Base-by-base conservation (phyloP, 2,113 vertebrate species). In the Rhabdomys dilectus region DNA sequence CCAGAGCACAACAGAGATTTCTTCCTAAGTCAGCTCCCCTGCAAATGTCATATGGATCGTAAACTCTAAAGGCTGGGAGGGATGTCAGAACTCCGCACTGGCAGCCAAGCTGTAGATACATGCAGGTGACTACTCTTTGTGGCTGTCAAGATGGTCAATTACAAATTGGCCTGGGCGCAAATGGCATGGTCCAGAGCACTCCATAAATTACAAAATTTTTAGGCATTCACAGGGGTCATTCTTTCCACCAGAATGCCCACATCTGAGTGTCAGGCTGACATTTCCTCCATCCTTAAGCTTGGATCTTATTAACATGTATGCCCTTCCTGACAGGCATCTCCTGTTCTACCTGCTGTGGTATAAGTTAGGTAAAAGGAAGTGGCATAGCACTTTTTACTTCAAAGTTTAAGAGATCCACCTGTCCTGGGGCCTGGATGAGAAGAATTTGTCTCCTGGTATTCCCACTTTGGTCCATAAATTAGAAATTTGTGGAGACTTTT, bases 311-410 rank as follows among this genome's bases (percentile, higher is more conserved):
- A 58, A 80, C 45, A 53, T 31, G 29, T 0, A 1, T 48, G 48
- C 87, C 75, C 62, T 88, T 89, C 29, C 1, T 68, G 48, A 70
- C 24, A 12, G 53, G 11, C 22, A 22, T 39, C 87, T 76, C 22
- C 51, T 64, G 72, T 70, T 81, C 34, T 87, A 29, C 29, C 56
- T 48, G 42, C 66, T 29, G 11, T 58, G 22, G 39, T 16, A 84
- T 84, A 73, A 95, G 9, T 48, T 60, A 77, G 22, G 8, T 56
- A 29, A 86, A 75, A 92, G 77, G 80, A 94, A 92, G n/a, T n/a
- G 22, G 48, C 16, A 26, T 51, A 51, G 12, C 66, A 88, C 21
- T 70, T 88, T 64, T 26, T n/a, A n/a, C 34, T 70, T 70, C 31
- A 34, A 68, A 4, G 19, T 84, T 80, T 75, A 85, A 86, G 58